Evolutionary conservation across 2,888 invertebrate genomes (phyloP).

Genomic region (Caenorhabditis wallacei): DNA sequence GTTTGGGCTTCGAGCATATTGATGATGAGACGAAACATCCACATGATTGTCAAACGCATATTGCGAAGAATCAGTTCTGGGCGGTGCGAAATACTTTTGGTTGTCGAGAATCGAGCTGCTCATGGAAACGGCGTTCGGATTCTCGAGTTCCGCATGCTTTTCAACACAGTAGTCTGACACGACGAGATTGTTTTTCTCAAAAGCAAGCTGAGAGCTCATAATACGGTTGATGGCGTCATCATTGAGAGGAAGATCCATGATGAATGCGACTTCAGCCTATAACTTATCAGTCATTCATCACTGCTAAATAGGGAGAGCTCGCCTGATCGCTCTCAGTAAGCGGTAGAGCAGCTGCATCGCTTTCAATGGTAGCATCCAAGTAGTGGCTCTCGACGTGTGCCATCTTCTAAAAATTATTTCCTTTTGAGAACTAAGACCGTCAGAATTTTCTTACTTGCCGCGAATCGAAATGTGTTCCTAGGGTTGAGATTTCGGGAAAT

Average conservation of each 20-base stretch:
- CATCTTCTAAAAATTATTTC: constrained; percentile 38
- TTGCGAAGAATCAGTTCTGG: constrained; percentile 34
- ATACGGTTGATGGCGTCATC: constrained; percentile 34
- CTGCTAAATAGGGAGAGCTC: neutral
- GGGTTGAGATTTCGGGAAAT: constrained; percentile 5
- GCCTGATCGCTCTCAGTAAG: constrained; percentile 19
- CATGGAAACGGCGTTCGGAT: constrained; percentile 29
- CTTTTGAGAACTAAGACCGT: neutral
- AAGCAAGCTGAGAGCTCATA: constrained; percentile 19
- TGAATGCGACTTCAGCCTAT: constrained; percentile 29
- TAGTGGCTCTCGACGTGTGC: constrained; percentile 58
- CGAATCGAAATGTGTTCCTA: constrained; percentile 28
- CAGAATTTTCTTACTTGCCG: constrained; percentile 13
- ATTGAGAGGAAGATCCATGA: constrained; percentile 27
- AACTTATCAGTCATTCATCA: neutral
- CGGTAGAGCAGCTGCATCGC: constrained; percentile 23
- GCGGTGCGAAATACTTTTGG: constrained; percentile 48
- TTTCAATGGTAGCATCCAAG: constrained; percentile 50
- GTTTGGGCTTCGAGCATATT: constrained; percentile 54
- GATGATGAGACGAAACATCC: constrained; percentile 40
- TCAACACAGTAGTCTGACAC: constrained; percentile 43
- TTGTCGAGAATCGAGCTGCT: constrained; percentile 55
- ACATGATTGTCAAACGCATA: constrained; percentile 39
- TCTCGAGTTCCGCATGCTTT: constrained; percentile 13
- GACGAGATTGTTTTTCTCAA: constrained; percentile 26